These are phyloP conservation scores for Diorhabda elongata DNA, from an alignment of 1,140 invertebrate species.

Conservation along the genomic window DNA sequence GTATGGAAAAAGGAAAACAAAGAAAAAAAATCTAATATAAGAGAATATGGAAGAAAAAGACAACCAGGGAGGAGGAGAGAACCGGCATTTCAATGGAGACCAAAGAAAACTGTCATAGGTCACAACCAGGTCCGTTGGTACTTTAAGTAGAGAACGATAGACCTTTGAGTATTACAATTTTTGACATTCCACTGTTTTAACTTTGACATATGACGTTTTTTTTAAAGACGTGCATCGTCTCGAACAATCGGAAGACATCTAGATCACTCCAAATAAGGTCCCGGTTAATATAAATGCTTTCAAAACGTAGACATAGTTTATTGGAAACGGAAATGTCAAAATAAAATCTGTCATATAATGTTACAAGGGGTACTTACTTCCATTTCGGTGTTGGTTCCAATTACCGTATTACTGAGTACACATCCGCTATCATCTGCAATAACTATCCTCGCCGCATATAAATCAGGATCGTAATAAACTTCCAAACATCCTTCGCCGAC, in stretches of 20 bases:
- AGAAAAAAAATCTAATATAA: too few relatives aligned
- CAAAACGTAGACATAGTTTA: neutral
- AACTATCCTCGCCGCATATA: slow-evolving; percentile 36
- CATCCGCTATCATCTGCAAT: slow-evolving; percentile 31
- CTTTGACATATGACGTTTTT: neutral
- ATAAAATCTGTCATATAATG: neutral
- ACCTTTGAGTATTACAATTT: neutral
- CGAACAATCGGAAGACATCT: neutral
- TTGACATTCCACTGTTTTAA: neutral
- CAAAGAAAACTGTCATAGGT: too few relatives aligned
- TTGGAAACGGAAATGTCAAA: neutral
- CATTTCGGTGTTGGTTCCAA: slow-evolving; percentile 40
- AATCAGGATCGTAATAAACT: slow-evolving; percentile 41
- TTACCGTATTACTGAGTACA: slow-evolving; percentile 38
- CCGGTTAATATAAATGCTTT: neutral
- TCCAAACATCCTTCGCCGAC: slow-evolving; percentile 34
- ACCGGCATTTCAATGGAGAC: too few relatives aligned
- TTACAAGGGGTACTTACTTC: slow-evolving; percentile 26
- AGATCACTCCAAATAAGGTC: neutral
- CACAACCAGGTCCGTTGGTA: too few relatives aligned
- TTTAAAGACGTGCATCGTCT: neutral
- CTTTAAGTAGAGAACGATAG: too few relatives aligned
- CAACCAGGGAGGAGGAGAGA: too few relatives aligned
- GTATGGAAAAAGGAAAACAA: too few relatives aligned
- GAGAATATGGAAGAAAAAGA: too few relatives aligned